Conservation (phyloP, 2,797 vertebrate species). For the Peromyscus nudipes region DNA sequence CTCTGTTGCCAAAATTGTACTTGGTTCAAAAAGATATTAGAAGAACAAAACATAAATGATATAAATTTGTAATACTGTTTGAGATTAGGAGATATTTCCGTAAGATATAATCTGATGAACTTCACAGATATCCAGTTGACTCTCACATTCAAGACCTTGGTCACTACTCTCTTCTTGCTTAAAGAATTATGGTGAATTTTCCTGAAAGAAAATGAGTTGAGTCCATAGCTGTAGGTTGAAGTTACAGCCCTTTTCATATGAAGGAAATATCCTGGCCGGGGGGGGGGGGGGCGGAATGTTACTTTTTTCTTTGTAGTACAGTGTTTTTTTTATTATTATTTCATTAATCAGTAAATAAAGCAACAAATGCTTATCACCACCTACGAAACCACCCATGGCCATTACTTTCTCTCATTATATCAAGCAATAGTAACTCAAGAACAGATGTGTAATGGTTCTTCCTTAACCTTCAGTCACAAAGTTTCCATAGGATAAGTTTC, state of each 20-base stretch:
- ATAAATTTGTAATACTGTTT: background rate
- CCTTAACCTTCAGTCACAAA: background rate
- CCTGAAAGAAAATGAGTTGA: background rate
- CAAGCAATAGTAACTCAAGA: background rate
- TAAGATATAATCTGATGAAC: background rate
- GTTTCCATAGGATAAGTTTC: background rate
- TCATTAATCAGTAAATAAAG: background rate
- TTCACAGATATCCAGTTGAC: background rate
- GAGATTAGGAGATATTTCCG: background rate
- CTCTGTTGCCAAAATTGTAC: background rate
- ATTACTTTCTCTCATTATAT: background rate
- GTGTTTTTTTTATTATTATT: background rate
- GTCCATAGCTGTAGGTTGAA: background rate
- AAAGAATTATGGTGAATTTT: background rate
- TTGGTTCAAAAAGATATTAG: background rate
- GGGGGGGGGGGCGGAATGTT: background rate
- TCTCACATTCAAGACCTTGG: background rate
- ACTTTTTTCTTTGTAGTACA: background rate
- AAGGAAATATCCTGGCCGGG: background rate
- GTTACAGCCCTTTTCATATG: background rate
- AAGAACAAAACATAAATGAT: background rate
- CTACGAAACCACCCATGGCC: background rate
- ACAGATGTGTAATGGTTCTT: background rate
- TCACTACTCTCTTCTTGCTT: background rate
- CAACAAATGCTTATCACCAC: background rate